Percentiles rank a stretch among this genome's conserved stretches.
Evolutionary conservation across 2,113 vertebrate genomes (phyloP).

Genomic region (Campylomormyrus tamandua): DNA sequence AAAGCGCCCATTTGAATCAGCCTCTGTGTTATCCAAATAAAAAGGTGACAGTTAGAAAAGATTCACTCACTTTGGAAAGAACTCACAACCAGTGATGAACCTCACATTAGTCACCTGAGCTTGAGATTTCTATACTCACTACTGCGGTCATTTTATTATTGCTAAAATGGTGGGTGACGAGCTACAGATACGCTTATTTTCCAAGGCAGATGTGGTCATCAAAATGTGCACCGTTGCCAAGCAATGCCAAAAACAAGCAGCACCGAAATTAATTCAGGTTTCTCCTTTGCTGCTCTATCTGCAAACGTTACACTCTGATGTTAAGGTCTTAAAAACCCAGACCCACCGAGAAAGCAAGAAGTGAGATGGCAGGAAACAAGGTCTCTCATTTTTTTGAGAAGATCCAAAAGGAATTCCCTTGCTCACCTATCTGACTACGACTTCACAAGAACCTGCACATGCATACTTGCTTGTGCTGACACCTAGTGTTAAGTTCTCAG

Average conservation of each 20-base stretch:
- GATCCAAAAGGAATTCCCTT: background rate
- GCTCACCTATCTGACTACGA: background rate
- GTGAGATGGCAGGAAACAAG: background rate
- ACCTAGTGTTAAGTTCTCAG: slow-evolving; percentile 2
- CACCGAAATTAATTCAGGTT: slow-evolving; percentile 38
- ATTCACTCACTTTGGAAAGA: background rate
- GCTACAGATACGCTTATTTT: background rate
- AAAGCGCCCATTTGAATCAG: background rate
- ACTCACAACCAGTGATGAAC: background rate
- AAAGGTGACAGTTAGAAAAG: background rate
- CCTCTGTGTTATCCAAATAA: background rate
- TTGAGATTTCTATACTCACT: background rate
- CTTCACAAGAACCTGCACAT: background rate
- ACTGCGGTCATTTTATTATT: background rate
- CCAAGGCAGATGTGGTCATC: slow-evolving; percentile 16
- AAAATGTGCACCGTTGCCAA: slow-evolving; percentile 41
- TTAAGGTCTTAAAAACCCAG: background rate
- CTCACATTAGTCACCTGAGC: background rate
- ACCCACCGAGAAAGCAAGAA: background rate
- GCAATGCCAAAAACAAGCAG: slow-evolving; percentile 37
- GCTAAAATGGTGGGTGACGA: background rate
- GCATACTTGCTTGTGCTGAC: slow-evolving; percentile 6
- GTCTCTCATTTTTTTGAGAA: background rate
- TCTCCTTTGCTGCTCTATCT: background rate
- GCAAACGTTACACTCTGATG: slow-evolving; percentile 11